phyloP scores from a whole-genome alignment of 2,888 invertebrate species.

The Chrysodeixis includens region DNA sequence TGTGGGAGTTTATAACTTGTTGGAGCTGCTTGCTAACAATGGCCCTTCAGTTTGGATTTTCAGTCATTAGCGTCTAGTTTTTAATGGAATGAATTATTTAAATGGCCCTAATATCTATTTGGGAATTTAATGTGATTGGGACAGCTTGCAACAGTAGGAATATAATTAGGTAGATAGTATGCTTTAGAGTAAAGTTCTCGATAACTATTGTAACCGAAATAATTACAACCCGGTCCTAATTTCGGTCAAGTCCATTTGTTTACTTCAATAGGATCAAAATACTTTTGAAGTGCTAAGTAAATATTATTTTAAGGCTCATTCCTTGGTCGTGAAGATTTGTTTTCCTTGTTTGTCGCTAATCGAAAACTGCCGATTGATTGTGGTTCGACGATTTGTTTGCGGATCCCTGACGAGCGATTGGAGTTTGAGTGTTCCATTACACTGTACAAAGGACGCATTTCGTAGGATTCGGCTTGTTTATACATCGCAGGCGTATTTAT shows the following conservation, averaged over 20 bases:
- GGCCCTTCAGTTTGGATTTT: background rate
- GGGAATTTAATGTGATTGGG: no score
- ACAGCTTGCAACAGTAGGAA: no score
- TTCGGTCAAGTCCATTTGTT: background rate
- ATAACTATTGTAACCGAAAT: background rate
- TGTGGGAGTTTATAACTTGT: background rate
- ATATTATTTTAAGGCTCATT: slow-evolving; percentile 13
- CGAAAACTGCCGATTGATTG: slow-evolving; percentile 45
- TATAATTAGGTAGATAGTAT: no score
- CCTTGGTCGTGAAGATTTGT: slow-evolving; percentile 10
- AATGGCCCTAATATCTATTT: no score
- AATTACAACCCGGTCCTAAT: background rate
- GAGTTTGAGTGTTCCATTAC: slow-evolving; percentile 60
- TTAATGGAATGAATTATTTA: no score
- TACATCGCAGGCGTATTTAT: slow-evolving; percentile 21
- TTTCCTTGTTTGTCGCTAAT: slow-evolving; percentile 54
- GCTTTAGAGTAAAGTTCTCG: no score
- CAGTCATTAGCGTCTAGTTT: no score
- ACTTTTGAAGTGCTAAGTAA: slow-evolving; percentile 2
- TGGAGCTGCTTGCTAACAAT: background rate
- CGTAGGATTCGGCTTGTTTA: slow-evolving; percentile 33
- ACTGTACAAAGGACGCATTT: slow-evolving; percentile 44
- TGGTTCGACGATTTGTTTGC: slow-evolving; percentile 55
- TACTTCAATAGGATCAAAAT: background rate
- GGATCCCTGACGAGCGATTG: slow-evolving; percentile 58